Percentiles rank a stretch among this genome's conserved stretches.
Conservation (phyloP, 2,797 vertebrate species). For the Sebastes baramenuke region DNA sequence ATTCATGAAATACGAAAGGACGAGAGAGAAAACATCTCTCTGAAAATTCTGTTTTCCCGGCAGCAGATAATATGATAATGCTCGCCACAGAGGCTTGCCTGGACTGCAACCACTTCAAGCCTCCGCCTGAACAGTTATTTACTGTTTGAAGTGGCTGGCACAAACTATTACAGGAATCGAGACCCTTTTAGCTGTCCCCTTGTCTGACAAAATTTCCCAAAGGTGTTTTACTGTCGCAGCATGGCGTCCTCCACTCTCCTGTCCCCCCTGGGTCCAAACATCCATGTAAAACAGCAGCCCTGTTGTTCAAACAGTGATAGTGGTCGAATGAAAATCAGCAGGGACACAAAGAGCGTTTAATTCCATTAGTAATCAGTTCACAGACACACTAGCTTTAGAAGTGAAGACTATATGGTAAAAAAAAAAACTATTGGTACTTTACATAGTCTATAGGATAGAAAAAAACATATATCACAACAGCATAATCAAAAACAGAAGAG, state of each 20-base stretch:
- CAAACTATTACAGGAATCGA: slow-evolving; percentile 54
- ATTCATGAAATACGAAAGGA: slow-evolving; percentile 42
- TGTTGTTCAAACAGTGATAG: slow-evolving; percentile 36
- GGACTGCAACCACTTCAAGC: slow-evolving; percentile 30
- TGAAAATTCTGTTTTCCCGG: slow-evolving; percentile 12
- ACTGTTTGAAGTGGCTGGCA: slow-evolving; percentile 52
- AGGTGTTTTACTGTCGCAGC: slow-evolving; percentile 50
- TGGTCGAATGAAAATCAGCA: slow-evolving; percentile 46
- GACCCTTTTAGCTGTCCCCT: slow-evolving; percentile 19
- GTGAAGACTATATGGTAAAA: not conserved
- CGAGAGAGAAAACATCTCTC: slow-evolving; percentile 19
- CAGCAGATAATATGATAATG: slow-evolving; percentile 36
- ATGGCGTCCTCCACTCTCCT: slow-evolving; percentile 38
- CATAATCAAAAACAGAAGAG: slow-evolving; percentile 3
- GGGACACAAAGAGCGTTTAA: slow-evolving; percentile 22
- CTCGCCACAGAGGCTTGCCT: not conserved
- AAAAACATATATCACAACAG: not conserved
- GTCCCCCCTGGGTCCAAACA: slow-evolving; percentile 33
- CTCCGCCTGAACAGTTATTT: slow-evolving; percentile 41
- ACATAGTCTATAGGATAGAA: not conserved
- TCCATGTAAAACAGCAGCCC: slow-evolving; percentile 47
- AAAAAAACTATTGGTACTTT: not conserved
- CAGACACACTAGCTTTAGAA: not conserved
- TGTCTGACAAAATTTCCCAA: slow-evolving; percentile 61
- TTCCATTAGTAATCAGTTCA: slow-evolving; percentile 33